These are phyloP conservation scores for Montipora cactus DNA, from an alignment of 64 coral and sea anemone species.

Conservation along the genomic window DNA sequence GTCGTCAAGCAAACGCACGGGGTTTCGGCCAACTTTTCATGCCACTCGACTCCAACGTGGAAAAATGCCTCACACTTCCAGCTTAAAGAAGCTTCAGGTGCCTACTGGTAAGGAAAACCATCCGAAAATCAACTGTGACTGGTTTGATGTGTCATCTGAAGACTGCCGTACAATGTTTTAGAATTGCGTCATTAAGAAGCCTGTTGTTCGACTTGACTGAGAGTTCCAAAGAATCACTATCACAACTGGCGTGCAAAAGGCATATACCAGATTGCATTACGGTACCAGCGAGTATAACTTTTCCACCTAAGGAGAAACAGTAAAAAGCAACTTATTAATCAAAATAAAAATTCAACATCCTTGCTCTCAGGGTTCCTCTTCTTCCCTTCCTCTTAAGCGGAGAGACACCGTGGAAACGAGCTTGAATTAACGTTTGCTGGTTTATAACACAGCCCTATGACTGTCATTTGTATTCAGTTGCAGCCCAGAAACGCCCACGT, in stretches of 20 bases:
- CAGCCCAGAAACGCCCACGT: no score
- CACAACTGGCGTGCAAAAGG: slow-evolving; percentile 16
- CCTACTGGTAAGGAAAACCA: not conserved
- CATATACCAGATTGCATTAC: slow-evolving; percentile 53
- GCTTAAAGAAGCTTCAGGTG: no score
- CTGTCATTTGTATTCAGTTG: no score
- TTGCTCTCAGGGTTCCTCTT: no score
- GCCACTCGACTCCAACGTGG: no score
- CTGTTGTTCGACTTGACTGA: slow-evolving; percentile 59
- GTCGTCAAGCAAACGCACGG: no score
- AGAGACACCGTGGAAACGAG: no score
- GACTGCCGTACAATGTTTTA: slow-evolving; percentile 34
- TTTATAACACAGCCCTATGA: no score
- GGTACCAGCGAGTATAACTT: slow-evolving; percentile 22
- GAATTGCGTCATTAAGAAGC: slow-evolving; percentile 26
- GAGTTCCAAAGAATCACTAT: slow-evolving; percentile 5
- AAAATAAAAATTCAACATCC: not conserved
- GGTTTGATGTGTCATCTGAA: slow-evolving; percentile 16
- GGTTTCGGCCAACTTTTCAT: no score
- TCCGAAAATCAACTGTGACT: not conserved
- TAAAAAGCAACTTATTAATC: not conserved
- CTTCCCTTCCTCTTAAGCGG: no score
- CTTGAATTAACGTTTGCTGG: no score
- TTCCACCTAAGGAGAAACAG: not conserved
- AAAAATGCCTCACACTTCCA: no score